Evolutionary conservation across 2,888 invertebrate species (phyloP).

Genomic region (Agrotis segetum): DNA sequence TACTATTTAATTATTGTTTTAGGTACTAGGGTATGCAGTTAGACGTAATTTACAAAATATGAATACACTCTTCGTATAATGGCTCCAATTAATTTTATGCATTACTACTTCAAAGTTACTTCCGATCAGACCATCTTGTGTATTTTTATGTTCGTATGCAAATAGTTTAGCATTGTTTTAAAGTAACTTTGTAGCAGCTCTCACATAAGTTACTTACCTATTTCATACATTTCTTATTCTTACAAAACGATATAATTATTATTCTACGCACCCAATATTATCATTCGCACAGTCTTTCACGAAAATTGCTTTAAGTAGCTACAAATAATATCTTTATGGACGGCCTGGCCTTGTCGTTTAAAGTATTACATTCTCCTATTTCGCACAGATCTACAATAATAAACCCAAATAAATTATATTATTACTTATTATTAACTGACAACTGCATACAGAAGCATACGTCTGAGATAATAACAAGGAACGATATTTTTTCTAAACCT

Average conservation of each 20-base stretch:
- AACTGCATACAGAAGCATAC: conserved; percentile 52
- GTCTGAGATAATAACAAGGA: conserved; percentile 69
- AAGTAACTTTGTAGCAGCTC: conserved; percentile 49
- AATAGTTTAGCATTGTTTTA: conserved; percentile 1
- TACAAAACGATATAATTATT: conserved; percentile 46
- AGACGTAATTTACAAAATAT: conserved; percentile 69
- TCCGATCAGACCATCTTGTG: conserved; percentile 6
- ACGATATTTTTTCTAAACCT: conserved; percentile 62
- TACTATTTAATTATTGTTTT: conserved; percentile 69
- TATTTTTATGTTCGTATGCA: not conserved
- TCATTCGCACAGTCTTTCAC: conserved; percentile 83
- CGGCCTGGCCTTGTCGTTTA: conserved; percentile 84
- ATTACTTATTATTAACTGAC: conserved; percentile 57
- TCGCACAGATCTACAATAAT: conserved; percentile 74
- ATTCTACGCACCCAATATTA: conserved; percentile 69
- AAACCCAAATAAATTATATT: conserved; percentile 64
- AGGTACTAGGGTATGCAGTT: conserved; percentile 75
- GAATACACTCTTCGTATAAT: conserved; percentile 67
- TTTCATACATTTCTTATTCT: conserved; percentile 59
- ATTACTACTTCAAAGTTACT: conserved; percentile 48
- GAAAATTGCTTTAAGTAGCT: conserved; percentile 79
- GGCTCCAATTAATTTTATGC: conserved; percentile 67
- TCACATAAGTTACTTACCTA: conserved; percentile 40
- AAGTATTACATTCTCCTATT: conserved; percentile 62
- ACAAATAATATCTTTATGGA: conserved; percentile 80